phyloP scores from a whole-genome alignment of 2,888 invertebrate species.

The Hirtodrosophila confusa region DNA sequence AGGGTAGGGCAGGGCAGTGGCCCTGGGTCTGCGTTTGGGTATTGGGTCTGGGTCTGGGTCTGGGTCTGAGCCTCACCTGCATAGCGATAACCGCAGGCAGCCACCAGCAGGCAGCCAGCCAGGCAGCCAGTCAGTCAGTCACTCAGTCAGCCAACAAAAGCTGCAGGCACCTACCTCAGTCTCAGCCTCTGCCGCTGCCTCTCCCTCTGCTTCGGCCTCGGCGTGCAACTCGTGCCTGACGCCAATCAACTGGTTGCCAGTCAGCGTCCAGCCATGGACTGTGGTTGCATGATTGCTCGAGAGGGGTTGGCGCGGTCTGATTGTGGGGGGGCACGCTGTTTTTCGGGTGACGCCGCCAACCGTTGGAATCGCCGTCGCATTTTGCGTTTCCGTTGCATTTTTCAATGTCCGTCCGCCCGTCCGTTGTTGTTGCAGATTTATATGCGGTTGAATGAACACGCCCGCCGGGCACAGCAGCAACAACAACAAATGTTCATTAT shows the following conservation, averaged over 20 bases:
- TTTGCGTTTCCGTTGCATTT: constrained; percentile 73
- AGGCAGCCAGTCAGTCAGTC: constrained; percentile 29
- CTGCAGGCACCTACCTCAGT: constrained; percentile 49
- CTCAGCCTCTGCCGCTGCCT: constrained; percentile 1
- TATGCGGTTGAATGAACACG: constrained; percentile 82
- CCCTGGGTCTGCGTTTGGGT: constrained; percentile 16
- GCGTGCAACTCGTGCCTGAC: constrained; percentile 59
- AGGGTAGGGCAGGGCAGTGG: constrained; percentile 27
- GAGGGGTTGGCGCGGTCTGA: not conserved
- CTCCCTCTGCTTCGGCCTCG: constrained; percentile 5
- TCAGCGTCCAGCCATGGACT: constrained; percentile 31
- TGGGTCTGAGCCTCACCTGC: constrained; percentile 60
- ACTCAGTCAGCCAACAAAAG: constrained; percentile 57
- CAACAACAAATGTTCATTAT: constrained; percentile 45
- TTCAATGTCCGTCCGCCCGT: constrained; percentile 2
- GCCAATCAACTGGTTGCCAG: constrained; percentile 76
- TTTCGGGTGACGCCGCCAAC: constrained; percentile 41
- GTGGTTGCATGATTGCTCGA: constrained; percentile 3
- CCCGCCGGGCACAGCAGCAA: constrained; percentile 62
- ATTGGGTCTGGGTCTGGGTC: constrained; percentile 12
- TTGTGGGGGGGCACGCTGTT: not conserved
- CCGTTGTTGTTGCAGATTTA: constrained; percentile 73
- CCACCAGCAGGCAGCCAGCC: constrained; percentile 30
- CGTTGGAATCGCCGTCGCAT: constrained; percentile 51
- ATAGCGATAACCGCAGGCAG: constrained; percentile 64